Base-by-base conservation (phyloP, 2,113 vertebrate genomes). In the Pungitius pungitius region DNA sequence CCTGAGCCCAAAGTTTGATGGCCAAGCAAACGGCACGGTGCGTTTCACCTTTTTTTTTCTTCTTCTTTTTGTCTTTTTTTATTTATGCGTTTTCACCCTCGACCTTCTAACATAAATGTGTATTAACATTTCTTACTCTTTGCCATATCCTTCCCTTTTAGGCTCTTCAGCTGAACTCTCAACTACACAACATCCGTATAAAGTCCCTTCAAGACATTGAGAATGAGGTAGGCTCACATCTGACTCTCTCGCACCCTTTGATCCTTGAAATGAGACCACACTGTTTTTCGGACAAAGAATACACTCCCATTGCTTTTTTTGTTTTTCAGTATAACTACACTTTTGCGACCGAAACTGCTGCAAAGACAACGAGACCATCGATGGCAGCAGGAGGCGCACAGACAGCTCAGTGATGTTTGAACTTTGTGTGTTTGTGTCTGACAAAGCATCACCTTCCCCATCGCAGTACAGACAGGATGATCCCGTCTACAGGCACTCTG, bases 181-280 rank as follows among this genome's bases (percentile, higher is more conserved):
- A 85, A 24, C 79, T 88, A 2, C 91, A 60, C 58, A 91, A 94
- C 66, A 91, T 96, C 24, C 91, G 84, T 0, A 95, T 97, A n/a
- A 97, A 96, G 73, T 96, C 96, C 0, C 71, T 95, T 1, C 93
- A 94, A 0, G 96, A 97, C 49, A 97, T 97, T 27, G 95, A 97
- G 75, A 92, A 93, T 4, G 96, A 97, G 94, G 96, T 96, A 77
- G 37, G 87, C 3, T 59, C 30, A 1, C 17, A 13, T 63, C 13
- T 57, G 18, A 45, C 39, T 35, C 17, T 56, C 22, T 33, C 42
- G 12, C 30, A 3, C 3, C 8, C 22, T 26, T 6, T 26, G 7
- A 58, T 47, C 39, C 8, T 51, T 40, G 3, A 17, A 57, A n/a
- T 47, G 17, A 17, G 14, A 45, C 8, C 8, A 39, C 39, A 13